Conservation (phyloP, 2,113 vertebrate genomes). For the Saguinus midas region DNA sequence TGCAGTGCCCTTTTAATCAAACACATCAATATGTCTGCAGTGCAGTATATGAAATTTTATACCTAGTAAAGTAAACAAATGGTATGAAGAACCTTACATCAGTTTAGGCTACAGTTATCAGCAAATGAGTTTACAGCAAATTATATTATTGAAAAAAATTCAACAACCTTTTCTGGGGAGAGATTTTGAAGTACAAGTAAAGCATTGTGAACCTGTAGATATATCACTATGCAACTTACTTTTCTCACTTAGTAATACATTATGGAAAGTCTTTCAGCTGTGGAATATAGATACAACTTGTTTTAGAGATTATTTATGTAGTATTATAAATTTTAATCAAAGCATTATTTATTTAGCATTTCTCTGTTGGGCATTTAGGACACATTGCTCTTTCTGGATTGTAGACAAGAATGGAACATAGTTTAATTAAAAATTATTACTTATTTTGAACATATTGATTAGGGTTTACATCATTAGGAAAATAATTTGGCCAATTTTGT, state of each 20-base stretch:
- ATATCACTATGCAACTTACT: background rate
- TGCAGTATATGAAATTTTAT: background rate
- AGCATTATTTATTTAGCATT: background rate
- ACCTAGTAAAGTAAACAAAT: background rate
- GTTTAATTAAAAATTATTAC: background rate
- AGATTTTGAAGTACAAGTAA: background rate
- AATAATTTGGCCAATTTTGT: background rate
- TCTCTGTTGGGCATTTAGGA: background rate
- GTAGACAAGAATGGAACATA: background rate
- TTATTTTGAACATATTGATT: background rate
- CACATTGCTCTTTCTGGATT: background rate
- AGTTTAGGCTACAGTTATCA: background rate
- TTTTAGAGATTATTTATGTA: background rate
- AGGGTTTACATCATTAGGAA: background rate
- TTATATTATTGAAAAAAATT: background rate
- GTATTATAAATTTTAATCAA: background rate
- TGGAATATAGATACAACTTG: background rate
- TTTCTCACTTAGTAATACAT: background rate
- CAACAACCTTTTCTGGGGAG: background rate
- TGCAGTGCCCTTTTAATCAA: background rate
- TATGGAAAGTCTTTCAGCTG: background rate
- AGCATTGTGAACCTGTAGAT: background rate
- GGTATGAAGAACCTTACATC: background rate
- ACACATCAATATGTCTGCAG: background rate
- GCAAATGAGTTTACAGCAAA: background rate